Evolutionary conservation across 2,113 vertebrate species (phyloP).

Genomic region (Rhombomys opimus): DNA sequence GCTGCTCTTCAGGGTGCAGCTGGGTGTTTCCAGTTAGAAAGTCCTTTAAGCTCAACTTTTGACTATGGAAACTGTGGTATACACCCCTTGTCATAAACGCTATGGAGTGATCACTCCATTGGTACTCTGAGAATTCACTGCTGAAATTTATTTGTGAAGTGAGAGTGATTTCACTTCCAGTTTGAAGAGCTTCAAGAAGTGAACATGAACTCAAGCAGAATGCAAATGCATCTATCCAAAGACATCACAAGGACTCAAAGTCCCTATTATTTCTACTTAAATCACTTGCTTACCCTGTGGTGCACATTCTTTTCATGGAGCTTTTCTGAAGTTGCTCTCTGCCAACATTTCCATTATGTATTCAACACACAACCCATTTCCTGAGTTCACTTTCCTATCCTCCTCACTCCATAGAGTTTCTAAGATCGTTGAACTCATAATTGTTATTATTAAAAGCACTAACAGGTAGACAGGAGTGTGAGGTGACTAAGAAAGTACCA

Average conservation of each 20-base stretch:
- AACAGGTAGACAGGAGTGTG: neutral
- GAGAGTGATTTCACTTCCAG: neutral
- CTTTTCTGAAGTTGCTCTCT: neutral
- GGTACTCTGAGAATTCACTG: neutral
- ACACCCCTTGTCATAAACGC: neutral
- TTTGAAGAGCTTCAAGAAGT: conserved; percentile 33
- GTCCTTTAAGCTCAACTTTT: neutral
- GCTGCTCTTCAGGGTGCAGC: neutral
- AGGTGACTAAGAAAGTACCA: neutral
- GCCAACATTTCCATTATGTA: neutral
- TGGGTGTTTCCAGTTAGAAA: neutral
- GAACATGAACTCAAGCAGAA: conserved; percentile 31
- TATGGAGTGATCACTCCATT: neutral
- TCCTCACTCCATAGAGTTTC: neutral
- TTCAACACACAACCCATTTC: neutral
- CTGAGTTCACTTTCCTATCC: neutral
- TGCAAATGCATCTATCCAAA: neutral
- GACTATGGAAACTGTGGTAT: neutral
- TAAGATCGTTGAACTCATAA: neutral
- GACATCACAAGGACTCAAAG: neutral
- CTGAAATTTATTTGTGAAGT: conserved; percentile 2
- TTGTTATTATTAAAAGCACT: neutral
- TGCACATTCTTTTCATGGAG: neutral
- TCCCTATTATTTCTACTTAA: conserved; percentile 3
- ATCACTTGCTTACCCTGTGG: neutral